phyloP scores from a whole-genome alignment of 2,113 vertebrate species.

The Corynorhinus townsendii region DNA sequence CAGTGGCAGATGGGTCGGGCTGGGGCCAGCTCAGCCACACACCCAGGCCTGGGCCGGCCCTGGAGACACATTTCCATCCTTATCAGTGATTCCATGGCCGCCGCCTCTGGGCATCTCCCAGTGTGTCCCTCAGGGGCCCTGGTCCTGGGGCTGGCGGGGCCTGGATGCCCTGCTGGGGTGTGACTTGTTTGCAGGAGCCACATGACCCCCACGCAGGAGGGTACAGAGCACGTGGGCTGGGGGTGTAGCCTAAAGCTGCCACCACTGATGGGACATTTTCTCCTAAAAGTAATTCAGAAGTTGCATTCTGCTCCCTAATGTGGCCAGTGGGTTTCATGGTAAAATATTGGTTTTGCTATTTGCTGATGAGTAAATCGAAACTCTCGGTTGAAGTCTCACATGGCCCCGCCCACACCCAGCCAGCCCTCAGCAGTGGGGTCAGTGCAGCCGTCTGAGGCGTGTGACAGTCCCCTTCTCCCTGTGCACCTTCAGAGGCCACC shows the following conservation, averaged over 20 bases:
- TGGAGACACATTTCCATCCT: slow-evolving; percentile 38
- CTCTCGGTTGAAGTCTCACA: rapidly evolving
- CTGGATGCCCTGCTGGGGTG: not conserved
- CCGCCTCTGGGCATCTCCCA: rapidly evolving
- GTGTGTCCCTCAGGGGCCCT: not conserved
- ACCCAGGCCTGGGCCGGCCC: slow-evolving; percentile 1
- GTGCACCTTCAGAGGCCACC: rapidly evolving
- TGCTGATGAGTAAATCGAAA: rapidly evolving
- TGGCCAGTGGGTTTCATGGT: not conserved
- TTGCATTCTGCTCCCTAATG: rapidly evolving
- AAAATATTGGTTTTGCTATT: not conserved
- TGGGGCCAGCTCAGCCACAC: not conserved
- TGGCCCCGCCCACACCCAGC: not conserved
- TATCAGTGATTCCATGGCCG: slow-evolving; percentile 41
- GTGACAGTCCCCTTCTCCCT: not conserved
- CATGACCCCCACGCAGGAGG: not conserved
- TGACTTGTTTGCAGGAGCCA: not conserved
- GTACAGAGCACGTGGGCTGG: no score
- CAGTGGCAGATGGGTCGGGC: no score
- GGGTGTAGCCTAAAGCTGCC: not conserved
- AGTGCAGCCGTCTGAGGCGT: rapidly evolving
- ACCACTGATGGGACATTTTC: not conserved
- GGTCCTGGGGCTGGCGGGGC: not conserved
- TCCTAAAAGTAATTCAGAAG: not conserved
- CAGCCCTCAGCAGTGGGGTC: rapidly evolving